Evolutionary conservation across 2,113 vertebrate species (phyloP).

Genomic region (Montifringilla adamsi): DNA sequence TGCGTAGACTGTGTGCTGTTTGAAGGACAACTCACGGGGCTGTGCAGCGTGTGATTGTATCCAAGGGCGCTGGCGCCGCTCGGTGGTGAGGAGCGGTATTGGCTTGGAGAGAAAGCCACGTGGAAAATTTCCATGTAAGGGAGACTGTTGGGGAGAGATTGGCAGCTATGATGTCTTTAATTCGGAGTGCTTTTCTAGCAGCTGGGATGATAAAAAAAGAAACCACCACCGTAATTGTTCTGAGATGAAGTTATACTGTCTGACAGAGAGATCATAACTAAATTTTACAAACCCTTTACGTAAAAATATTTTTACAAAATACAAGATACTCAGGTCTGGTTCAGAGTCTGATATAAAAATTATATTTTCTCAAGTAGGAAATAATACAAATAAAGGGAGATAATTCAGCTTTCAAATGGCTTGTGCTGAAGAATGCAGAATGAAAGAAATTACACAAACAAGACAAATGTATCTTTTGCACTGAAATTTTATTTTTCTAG

Average conservation of each 20-base stretch:
- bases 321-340: background rate
- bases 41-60: background rate
- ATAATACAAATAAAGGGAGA: background rate
- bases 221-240: background rate
- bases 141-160: background rate
- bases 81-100: background rate
- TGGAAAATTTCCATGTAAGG: slow-evolving; percentile 49
- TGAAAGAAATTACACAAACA: background rate
- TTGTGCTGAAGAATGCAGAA: background rate
- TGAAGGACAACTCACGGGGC: background rate
- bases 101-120: background rate
- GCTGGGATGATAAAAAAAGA: background rate
- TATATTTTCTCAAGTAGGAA: background rate
- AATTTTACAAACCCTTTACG: background rate
- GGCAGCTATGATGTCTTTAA: background rate
- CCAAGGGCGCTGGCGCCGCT: slow-evolving; percentile 17
- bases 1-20: background rate
- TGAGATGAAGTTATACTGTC: background rate
- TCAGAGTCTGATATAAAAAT: background rate
- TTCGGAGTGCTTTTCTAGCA: background rate
- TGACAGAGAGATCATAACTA: background rate
- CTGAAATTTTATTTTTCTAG: background rate
- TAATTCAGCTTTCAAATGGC: background rate
- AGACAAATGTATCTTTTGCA: background rate
- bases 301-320: background rate